Conservation (phyloP, 2,113 vertebrate genomes). For the Theropithecus gelada region DNA sequence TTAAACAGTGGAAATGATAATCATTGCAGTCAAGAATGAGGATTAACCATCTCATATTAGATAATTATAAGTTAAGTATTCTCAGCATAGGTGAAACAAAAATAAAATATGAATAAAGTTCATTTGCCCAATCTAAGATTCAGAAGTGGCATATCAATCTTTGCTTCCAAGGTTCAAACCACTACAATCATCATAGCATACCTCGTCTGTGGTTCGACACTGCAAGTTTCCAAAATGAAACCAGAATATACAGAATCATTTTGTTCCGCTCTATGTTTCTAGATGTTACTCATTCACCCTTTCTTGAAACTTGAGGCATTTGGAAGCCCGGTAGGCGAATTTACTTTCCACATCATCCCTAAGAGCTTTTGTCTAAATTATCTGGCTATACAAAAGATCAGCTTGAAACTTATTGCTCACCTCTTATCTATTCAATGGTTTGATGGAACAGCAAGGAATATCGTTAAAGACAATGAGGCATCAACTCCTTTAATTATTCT, state of each 20-base stretch:
- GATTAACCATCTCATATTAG: neutral
- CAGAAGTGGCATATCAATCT: neutral
- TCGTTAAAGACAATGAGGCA: conserved; percentile 79
- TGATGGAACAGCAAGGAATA: conserved; percentile 73
- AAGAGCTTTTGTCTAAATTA: conserved; percentile 68
- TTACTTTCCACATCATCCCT: conserved; percentile 50
- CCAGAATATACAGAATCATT: neutral
- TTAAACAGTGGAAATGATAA: conserved; percentile 4
- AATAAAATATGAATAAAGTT: conserved; percentile 25
- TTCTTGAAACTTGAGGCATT: conserved; percentile 40
- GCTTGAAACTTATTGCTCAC: conserved; percentile 73
- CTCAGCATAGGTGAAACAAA: neutral
- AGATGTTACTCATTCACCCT: neutral
- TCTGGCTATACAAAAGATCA: conserved; percentile 71
- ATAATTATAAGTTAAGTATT: neutral
- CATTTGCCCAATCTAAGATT: neutral
- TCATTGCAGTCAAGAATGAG: neutral
- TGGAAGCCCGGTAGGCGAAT: conserved; percentile 1
- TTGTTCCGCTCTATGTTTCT: neutral
- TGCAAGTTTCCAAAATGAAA: neutral
- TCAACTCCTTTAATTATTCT: conserved; percentile 78
- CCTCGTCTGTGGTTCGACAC: neutral
- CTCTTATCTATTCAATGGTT: conserved; percentile 68
- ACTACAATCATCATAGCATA: neutral
- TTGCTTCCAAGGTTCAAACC: neutral